Conservation (phyloP, 1,140 invertebrate species). For the Subanguina moxae region DNA sequence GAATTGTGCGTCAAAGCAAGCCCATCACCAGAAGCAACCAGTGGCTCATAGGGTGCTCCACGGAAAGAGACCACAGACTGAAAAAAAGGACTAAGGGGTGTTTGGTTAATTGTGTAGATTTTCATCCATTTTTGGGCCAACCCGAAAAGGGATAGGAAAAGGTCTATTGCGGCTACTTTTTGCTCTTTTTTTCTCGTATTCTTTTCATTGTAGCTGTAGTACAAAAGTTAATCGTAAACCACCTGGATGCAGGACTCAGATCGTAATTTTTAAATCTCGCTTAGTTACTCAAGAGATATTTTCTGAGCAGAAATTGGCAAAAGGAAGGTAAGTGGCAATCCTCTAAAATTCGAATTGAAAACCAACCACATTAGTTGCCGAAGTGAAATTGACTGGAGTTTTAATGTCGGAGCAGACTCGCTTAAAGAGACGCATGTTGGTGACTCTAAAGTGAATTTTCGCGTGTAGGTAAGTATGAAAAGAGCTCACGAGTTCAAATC, state of each 20-base stretch:
- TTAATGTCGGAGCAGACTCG: neutral
- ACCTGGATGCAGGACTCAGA: too few relatives aligned
- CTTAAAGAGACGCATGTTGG: neutral
- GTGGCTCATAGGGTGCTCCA: slow-evolving; percentile 46
- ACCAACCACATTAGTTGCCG: neutral
- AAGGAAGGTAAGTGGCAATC: neutral
- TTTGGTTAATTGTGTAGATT: too few relatives aligned
- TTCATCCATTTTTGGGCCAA: too few relatives aligned
- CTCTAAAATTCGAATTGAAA: neutral
- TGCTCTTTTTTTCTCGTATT: too few relatives aligned
- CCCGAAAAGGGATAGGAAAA: too few relatives aligned
- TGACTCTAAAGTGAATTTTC: neutral
- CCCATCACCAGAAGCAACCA: slow-evolving; percentile 30
- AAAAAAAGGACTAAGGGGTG: slow-evolving; percentile 15
- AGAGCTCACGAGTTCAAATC: neutral
- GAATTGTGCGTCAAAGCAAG: neutral
- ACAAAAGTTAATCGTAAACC: too few relatives aligned
- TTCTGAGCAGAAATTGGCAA: neutral
- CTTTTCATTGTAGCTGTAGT: too few relatives aligned
- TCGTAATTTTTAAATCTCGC: too few relatives aligned
- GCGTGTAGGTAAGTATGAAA: too few relatives aligned
- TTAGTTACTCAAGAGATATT: too few relatives aligned
- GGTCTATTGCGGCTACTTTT: too few relatives aligned
- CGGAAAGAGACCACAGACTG: slow-evolving; percentile 45
- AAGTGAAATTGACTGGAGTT: neutral